phyloP scores from a whole-genome alignment of 2,113 vertebrate species.

The Heterocephalus glaber region DNA sequence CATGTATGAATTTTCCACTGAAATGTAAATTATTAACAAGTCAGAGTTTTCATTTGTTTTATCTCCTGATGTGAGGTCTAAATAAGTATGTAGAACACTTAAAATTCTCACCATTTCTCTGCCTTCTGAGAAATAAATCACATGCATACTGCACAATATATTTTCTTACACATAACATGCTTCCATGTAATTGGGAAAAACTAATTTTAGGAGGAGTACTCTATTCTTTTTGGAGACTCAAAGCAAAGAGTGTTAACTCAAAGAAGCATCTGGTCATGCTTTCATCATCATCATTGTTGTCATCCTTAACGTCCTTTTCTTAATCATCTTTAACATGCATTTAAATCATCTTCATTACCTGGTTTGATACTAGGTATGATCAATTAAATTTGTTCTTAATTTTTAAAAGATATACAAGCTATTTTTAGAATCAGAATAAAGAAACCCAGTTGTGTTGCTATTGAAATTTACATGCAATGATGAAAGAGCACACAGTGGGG shows the following conservation, averaged over 20 bases:
- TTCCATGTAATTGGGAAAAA: not conserved
- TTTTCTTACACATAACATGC: constrained; percentile 61
- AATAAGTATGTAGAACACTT: constrained; percentile 88
- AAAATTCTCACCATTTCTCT: constrained; percentile 83
- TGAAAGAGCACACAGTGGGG: not conserved
- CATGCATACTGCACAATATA: constrained; percentile 70
- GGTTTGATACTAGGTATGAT: not conserved
- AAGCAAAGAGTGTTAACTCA: not conserved
- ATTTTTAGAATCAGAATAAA: constrained; percentile 10
- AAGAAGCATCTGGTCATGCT: not conserved
- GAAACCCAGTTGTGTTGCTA: not conserved
- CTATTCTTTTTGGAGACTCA: constrained; percentile 35
- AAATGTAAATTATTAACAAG: constrained; percentile 91
- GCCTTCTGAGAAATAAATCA: constrained; percentile 84
- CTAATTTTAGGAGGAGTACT: constrained; percentile 51
- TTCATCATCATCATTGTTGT: not conserved
- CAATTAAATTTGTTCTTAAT: not conserved
- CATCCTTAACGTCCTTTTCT: not conserved
- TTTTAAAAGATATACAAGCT: constrained; percentile 5
- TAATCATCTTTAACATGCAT: constrained; percentile 11
- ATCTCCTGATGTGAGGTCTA: constrained; percentile 89
- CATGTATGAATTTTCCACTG: constrained; percentile 87
- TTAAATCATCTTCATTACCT: constrained; percentile 34
- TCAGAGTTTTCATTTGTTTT: constrained; percentile 89
- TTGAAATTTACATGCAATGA: not conserved